Evolutionary conservation across 2,888 invertebrate genomes (phyloP).

Genomic region (Caenorhabditis sp.): DNA sequence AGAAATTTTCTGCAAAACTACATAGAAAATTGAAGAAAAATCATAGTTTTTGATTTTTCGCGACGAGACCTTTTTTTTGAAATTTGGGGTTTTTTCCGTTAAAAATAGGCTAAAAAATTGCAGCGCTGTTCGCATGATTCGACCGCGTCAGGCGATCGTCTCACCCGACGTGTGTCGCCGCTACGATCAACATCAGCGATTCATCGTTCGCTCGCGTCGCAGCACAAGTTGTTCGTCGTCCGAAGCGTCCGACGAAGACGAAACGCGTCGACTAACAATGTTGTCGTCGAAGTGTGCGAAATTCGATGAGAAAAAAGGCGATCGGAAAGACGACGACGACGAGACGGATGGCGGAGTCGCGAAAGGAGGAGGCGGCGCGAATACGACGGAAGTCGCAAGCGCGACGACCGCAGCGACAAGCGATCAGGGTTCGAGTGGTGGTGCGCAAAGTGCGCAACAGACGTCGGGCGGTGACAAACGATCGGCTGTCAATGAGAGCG

Average conservation of each 20-base stretch:
- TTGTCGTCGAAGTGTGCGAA: constrained; percentile 42
- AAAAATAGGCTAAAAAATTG: no score
- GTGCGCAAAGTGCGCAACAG: background rate
- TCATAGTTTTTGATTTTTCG: no score
- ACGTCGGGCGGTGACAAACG: constrained; percentile 4
- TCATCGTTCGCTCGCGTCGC: constrained; percentile 50
- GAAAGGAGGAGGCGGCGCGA: constrained; percentile 14
- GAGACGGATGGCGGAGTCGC: constrained; percentile 21
- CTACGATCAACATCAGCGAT: constrained; percentile 62
- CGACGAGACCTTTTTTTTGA: no score
- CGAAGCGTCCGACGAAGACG: constrained; percentile 85
- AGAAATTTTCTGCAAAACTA: background rate
- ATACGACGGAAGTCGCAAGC: no score
- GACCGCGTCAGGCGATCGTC: constrained; percentile 66
- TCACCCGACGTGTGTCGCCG: constrained; percentile 65
- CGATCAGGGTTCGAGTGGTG: background rate
- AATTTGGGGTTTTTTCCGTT: no score
- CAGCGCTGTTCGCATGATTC: constrained; percentile 64
- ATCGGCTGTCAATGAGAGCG: constrained; percentile 22
- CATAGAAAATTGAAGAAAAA: no score
- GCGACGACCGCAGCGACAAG: background rate
- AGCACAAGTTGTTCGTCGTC: constrained; percentile 85
- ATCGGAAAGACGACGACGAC: constrained; percentile 40
- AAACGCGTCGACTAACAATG: constrained; percentile 56
- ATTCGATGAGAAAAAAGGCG: constrained; percentile 22